Base-by-base conservation (phyloP, 2,113 vertebrate species). In the Amblyopsis rosae region DNA sequence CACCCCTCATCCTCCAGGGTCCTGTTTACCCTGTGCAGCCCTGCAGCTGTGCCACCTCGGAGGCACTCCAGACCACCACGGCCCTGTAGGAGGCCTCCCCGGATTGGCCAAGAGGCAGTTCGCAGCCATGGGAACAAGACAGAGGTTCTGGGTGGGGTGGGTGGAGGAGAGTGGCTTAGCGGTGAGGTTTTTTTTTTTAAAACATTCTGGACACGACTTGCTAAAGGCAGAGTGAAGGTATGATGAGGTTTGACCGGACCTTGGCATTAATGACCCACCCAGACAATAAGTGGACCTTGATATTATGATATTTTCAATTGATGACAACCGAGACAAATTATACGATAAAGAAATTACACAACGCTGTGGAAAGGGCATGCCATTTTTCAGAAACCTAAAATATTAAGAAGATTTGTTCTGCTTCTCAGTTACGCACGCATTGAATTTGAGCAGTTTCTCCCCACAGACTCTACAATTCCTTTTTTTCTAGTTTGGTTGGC, bases 31-130 rank as follows among this genome's bases (percentile, higher is more conserved):
- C 86, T 80, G 78, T 70, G 76, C 75, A 83, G 87, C 79, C 86
- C 84, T 88, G 87, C 61, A 80, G 88, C 84, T 12, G 61, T 87
- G 82, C 90, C 89, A 90, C 89, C 89, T 90, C 81, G 62, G 89
- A 90, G 86, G 83, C 82, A 76, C 82, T 87, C 85, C 86, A 91
- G 89, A 90, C 90, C 90, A 90, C 88, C 89, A 86, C 88, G 80
- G 85, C 57, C 88, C 77, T 77, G 79, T 26, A 26, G 26, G 66
- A 69, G 65, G 80, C 78, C 32, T 62, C 67, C 61, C 75, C 41
- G 53, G 65, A 83, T 79, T 81, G 86, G 83, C 73, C 12, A 62
- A 4, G 72, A 49, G 55, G 59, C 12, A 62, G 80, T 54, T 9
- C 17, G 11, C 63, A 66, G 33, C 74, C 79, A 85, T 90, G 77